phyloP scores from a whole-genome alignment of 2,797 vertebrate species.

The Cyprinella venusta region DNA sequence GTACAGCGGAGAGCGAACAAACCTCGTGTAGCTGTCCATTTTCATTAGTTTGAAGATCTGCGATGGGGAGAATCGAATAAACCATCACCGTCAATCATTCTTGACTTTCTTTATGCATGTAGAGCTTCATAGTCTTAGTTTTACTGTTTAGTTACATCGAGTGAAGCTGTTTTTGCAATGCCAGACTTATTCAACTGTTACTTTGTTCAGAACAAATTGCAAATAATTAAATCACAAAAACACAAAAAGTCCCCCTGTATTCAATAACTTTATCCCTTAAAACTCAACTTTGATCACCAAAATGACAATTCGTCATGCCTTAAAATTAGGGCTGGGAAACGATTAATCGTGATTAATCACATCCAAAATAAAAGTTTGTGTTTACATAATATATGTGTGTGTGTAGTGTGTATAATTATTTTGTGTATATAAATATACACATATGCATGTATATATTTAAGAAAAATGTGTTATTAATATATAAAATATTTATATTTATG shows the following conservation, averaged over 20 bases:
- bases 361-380: too few relatives aligned
- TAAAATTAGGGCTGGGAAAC: too few relatives aligned
- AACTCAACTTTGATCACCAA: too few relatives aligned
- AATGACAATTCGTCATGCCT: too few relatives aligned
- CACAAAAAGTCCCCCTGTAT: neutral
- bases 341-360: too few relatives aligned
- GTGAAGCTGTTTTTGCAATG: neutral
- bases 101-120: neutral
- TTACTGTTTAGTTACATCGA: neutral
- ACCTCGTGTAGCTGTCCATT: conserved; percentile 88
- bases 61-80: neutral
- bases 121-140: neutral
- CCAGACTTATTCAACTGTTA: neutral
- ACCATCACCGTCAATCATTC: neutral
- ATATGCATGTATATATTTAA: too few relatives aligned
- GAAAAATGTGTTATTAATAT: too few relatives aligned
- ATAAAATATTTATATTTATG: too few relatives aligned
- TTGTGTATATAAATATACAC: too few relatives aligned
- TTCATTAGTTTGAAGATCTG: conserved; percentile 93
- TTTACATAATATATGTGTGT: too few relatives aligned
- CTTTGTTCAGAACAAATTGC: neutral
- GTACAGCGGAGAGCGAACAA: conserved; percentile 85
- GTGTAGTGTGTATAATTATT: too few relatives aligned
- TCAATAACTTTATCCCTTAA: too few relatives aligned
- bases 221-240: neutral